Base-by-base conservation (phyloP, 1,140 invertebrate species). In the Heliconius congener region DNA sequence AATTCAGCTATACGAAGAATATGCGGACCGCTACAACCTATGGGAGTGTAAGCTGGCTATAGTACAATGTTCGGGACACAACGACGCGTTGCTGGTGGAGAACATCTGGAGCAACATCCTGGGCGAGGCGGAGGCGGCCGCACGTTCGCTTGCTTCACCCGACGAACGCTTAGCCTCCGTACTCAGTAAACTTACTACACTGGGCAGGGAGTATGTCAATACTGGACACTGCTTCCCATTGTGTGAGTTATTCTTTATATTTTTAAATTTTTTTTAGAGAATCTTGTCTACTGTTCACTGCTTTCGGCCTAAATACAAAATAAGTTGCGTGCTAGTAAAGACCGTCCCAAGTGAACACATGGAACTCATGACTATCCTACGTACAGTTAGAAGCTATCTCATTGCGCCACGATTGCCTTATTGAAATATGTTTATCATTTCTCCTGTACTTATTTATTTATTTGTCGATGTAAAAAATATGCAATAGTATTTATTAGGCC, bases 21-120 rank as follows among this genome's bases (percentile, higher is more conserved):
- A 97, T 90, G 97, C 97, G 1, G 97, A 98, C 81, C 97, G 97
- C 4, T 97, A 97, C 87, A 95, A 97, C 81, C 94, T 98, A 39
- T 97, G 97, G 96, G 97, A 98, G 92, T 98, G 97, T 88, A 97
- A 98, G 93, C 92, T 98, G 60, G 96, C 97, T 1, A 98, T 98
- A 83, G 96, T 98, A 42, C 97, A 98, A 82, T 98, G 97, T 86
- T 97, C 97, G 1, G 97, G 97, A 37, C 97, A 98, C 91, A 97
- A 97, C 82, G 97, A 97, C 89, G 96, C 97, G 0, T 91, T 97
- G 81, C 91, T 98, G 4, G 96, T 97, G 46, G 97, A 98, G 88
- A 96, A 96, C 66, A 97, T 98, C 79, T 98, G 97, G 97, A 96
- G 96, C 57, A 97, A 97, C 87, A 97, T 98, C 52, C 96, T 97